Base-by-base conservation (phyloP, 2,888 invertebrate species). In the Hyles lineata region DNA sequence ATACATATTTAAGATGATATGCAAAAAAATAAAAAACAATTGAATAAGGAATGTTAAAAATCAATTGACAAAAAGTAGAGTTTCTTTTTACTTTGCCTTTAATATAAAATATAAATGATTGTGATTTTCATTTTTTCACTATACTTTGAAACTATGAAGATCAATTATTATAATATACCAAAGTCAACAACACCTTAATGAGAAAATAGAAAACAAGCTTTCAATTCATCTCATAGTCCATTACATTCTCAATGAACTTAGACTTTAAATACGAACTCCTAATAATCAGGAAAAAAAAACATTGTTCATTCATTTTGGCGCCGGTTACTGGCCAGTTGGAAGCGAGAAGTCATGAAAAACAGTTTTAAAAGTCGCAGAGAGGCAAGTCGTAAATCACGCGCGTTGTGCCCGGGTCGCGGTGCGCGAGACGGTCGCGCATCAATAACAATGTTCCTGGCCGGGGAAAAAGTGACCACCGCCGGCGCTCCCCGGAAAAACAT, bases 401-500 rank as follows among this genome's bases (percentile, higher is more conserved):
- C 80, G 84, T 84, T 82, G 87, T 78, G 85, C 84, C 78, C 82
- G 82, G 82, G 78, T 79, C 84, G 84, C 83, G 71, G 63, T 74
- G 75, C 71, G 78, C 76, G 70, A 75, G 25, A 75, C 78, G 85
- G 82, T 82, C 83, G 82, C 87, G 86, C 86, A 84, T 88, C 88
- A 87, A 86, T 89, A 90, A 89, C 90, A 85, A 89, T 90, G 90
- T 92, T 63, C 21, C 43, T 86, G 86, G 86, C 83, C 85, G 80
- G 87, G 91, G 91, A 93, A 93, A 94, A 93, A 92, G 89, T 92
- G 89, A 79, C 85, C 93, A 92, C 93, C 92, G 88, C 87, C 83
- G 84, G 83, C 81, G 86, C 76, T 80, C 82, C 82, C 79, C 85
- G 89, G 92, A 92, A 94, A 93, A 94, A 92, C 90, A 82, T 78